Base-by-base conservation (phyloP, 1,140 invertebrate species). In the Nasonia vitripennis region DNA sequence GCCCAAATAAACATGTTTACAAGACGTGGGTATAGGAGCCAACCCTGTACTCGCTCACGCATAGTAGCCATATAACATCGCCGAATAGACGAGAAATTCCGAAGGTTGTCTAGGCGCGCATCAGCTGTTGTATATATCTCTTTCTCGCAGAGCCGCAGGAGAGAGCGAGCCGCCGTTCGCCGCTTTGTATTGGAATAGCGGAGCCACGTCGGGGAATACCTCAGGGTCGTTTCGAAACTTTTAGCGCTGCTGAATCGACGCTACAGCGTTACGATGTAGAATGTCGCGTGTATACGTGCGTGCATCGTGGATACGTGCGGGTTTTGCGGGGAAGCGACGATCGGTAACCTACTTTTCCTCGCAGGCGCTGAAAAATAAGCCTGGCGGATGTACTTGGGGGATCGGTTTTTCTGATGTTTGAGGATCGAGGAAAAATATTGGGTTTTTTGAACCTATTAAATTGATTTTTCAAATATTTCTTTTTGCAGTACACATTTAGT, bases 171-270 rank as follows among this genome's bases (percentile, higher is more conserved):
- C n/a, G 62, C 67, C n/a, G 67, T 70, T 70, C 67, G 27, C 31
- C 68, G 31, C 68, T 71, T 71, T 71, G 87, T 88, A 86, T 83
- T 74, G 86, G 86, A 81, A 27, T 27, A 88, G 55, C 17, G 17
- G 20, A 62, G 87, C 87, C 85, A 86, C 87, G 89, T 88, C 87
- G 86, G 81, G 88, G 87, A 89, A 90, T 91, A 89, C 90, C 87
- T 88, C 83, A 84, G 74, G 88, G 87, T 88, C 87, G 87, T 91
- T 87, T 90, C 87, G 90, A 91, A 91, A 91, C 90, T 62, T n/a
- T 20, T n/a, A 88, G 85, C 80, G 74, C 77, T 84, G 91, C 90
- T 91, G 91, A 91, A 86, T 91, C 89, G 90, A 88, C 87, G 78
- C 77, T 70, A 71, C 2, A 45, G 3, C 68, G 68, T 62, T n/a